Conservation (phyloP, 2,113 vertebrate genomes). For the Urocynchramus pylzowi region DNA sequence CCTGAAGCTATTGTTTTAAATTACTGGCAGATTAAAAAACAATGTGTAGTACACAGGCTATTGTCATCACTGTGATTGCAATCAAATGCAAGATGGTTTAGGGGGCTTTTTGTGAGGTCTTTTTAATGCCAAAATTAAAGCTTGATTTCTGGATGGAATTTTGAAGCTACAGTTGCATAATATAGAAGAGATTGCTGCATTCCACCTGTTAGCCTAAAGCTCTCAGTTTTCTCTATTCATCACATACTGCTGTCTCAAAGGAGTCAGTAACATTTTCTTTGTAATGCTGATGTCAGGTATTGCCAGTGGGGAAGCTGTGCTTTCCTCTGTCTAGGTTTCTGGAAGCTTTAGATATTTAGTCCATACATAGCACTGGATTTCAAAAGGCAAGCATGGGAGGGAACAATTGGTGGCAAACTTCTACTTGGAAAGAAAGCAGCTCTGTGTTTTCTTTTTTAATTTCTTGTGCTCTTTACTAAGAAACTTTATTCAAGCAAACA, state of each 20-base stretch:
- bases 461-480: not conserved
- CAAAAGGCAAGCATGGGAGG: not conserved
- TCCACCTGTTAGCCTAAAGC: not conserved
- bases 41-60: not conserved
- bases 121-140: not conserved
- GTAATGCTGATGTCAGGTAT: not conserved
- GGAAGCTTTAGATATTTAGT: not conserved
- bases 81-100: not conserved
- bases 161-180: not conserved
- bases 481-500: not conserved
- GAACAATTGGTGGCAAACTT: not conserved
- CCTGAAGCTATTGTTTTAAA: not conserved
- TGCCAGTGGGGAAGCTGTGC: not conserved
- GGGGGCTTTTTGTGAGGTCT: accelerated
- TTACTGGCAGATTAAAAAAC: not conserved
- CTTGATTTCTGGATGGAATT: not conserved
- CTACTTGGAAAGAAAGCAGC: not conserved
- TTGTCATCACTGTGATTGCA: not conserved
- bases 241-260: not conserved
- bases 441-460: not conserved
- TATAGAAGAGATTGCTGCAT: not conserved
- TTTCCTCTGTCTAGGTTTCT: not conserved
- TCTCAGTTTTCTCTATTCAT: not conserved
- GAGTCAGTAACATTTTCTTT: not conserved
- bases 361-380: not conserved